phyloP scores from a whole-genome alignment of 2,797 vertebrate species.

The Taenioides sp. region DNA sequence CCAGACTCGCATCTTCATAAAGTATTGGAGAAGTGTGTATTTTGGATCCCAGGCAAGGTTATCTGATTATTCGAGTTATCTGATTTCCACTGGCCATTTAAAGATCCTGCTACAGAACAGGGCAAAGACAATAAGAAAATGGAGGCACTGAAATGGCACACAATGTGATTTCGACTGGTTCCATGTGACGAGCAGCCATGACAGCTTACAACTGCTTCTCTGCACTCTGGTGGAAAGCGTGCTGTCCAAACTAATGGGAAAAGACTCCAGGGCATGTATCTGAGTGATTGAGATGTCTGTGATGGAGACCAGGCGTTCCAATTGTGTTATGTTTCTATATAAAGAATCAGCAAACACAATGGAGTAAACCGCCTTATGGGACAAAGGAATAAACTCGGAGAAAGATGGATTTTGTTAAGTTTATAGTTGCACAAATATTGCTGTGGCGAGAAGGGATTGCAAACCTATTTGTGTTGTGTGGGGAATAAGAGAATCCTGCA shows the following conservation, averaged over 20 bases:
- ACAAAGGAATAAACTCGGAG: not conserved
- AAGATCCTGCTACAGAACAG: slow-evolving; percentile 9
- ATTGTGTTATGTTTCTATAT: not conserved
- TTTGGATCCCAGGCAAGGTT: too few relatives aligned
- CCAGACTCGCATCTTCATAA: too few relatives aligned
- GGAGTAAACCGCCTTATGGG: not conserved
- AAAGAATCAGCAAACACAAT: not conserved
- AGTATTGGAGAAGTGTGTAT: too few relatives aligned
- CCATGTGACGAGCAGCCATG: slow-evolving; percentile 14
- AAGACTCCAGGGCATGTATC: not conserved
- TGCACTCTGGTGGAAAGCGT: not conserved
- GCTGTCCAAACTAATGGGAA: slow-evolving; percentile 4
- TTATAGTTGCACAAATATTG: not conserved
- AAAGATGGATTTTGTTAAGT: not conserved
- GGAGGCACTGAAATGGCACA: slow-evolving; percentile 32
- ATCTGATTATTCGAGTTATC: too few relatives aligned
- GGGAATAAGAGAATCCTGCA: not conserved
- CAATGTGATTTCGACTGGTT: slow-evolving; percentile 38
- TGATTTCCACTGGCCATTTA: too few relatives aligned
- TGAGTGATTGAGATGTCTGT: slow-evolving; percentile 3
- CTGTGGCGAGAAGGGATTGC: not conserved
- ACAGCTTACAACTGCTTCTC: slow-evolving; percentile 43
- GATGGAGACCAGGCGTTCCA: not conserved
- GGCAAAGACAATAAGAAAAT: slow-evolving; percentile 33
- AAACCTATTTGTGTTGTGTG: not conserved